phyloP scores from a whole-genome alignment of 2,113 vertebrate species.

The Lonchura striata region DNA sequence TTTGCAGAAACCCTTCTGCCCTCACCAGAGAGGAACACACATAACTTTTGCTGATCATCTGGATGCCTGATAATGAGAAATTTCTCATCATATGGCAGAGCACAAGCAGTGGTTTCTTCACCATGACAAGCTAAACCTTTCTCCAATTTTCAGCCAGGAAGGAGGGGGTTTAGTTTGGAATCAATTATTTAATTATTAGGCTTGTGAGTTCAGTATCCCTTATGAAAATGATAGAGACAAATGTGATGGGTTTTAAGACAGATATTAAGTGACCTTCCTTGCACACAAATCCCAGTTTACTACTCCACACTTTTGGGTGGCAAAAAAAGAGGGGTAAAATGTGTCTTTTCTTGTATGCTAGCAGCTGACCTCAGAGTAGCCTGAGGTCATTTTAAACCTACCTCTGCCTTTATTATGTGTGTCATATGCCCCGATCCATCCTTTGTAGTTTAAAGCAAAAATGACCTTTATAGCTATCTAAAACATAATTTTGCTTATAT shows the following conservation, averaged over 20 bases:
- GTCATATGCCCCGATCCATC: conserved; percentile 40
- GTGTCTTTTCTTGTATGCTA: conserved; percentile 19
- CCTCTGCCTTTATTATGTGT: conserved; percentile 24
- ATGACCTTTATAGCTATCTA: conserved; percentile 65
- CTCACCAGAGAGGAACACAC: neutral
- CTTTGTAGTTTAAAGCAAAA: conserved; percentile 67
- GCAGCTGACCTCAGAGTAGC: conserved; percentile 23
- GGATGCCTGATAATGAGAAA: neutral
- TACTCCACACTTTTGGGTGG: neutral
- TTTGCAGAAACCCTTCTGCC: neutral
- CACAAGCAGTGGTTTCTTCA: neutral
- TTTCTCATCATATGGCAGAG: neutral
- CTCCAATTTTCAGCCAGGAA: neutral
- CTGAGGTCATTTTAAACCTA: conserved; percentile 13
- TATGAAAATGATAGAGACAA: neutral
- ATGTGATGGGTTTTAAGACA: neutral
- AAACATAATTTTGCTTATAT: conserved; percentile 67
- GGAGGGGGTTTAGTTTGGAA: neutral
- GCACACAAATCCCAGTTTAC: neutral
- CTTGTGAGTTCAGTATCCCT: neutral
- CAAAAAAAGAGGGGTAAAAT: neutral
- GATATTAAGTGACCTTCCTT: neutral
- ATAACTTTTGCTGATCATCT: neutral
- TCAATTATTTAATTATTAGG: neutral
- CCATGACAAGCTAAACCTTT: neutral